Base-by-base conservation (phyloP, 2,113 vertebrate species). In the Trematocara macrostoma region DNA sequence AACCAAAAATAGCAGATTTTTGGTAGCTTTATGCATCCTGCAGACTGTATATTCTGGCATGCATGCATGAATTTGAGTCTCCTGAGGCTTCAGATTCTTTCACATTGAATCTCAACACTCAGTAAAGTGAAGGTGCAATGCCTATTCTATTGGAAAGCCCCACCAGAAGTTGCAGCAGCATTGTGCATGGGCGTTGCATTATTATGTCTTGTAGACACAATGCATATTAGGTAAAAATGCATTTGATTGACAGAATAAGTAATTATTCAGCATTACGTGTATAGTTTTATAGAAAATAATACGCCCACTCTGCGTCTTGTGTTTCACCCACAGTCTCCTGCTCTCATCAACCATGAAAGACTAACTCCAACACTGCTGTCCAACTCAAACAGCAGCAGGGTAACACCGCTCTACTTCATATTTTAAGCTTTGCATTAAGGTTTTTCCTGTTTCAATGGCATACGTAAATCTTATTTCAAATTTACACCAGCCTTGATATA, bases 331-430 rank as follows among this genome's bases (percentile, higher is more conserved):
- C 90, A 96, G 95, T 91, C 93, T 52, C 90, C 92, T 16, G 15
- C 76, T 83, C 90, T 87, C 12, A 40, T 79, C 79, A 91, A 90
- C 88, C 85, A 89, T 10, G 92, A 93, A 88, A 92, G 88, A 40
- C 87, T 56, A 4, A 87, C 88, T 83, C 83, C 88, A 53, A 52
- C 87, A 2, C 34, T 89, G 3, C 91, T 84, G 79, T 79, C 78
- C 26, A 87, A 86, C 88, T 91, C 91, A 20, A 82, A 93, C 40
- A 89, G 86, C 93, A 89, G 74, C 81, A 93, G 95, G 96, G 96
- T 96, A 90, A 89, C 83, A 26, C 55, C 35, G 4, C 42, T 55
- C 67, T 18, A n/a, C 7, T 52, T 51, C 5, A 38, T 67, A 47
- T 40, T 23, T 56, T 42, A 15, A 53, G 31, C 35, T 49, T 59